Evolutionary conservation across 2,888 invertebrate genomes (phyloP).

Genomic region (Melanchra persicariae): DNA sequence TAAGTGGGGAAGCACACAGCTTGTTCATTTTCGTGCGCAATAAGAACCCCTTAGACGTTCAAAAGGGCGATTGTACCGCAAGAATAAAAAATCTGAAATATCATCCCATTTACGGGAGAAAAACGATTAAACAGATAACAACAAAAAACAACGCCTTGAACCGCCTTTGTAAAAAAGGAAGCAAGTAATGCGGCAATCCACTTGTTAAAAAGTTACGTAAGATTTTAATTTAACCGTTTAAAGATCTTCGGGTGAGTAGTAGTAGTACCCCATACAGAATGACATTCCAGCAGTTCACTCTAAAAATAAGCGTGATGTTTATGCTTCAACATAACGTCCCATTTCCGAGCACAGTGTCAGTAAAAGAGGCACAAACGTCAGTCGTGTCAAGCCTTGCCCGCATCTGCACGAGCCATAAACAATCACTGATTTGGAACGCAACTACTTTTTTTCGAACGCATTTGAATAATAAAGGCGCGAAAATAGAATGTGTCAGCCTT

Average conservation of each 20-base stretch:
- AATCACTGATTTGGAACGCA: constrained; percentile 73
- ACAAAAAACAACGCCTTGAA: constrained; percentile 48
- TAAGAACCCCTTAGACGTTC: constrained; percentile 72
- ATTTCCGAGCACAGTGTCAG: constrained; percentile 77
- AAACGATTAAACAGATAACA: constrained; percentile 73
- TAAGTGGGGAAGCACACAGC: constrained; percentile 79
- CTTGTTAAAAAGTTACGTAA: constrained; percentile 53
- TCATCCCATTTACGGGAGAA: constrained; percentile 81
- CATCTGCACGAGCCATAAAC: constrained; percentile 72
- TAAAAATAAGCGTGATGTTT: constrained; percentile 85
- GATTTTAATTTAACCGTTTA: constrained; percentile 58
- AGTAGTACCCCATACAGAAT: constrained; percentile 62
- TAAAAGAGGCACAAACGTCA: constrained; percentile 76
- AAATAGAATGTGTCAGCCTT: constrained; percentile 76
- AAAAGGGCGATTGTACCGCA: constrained; percentile 72
- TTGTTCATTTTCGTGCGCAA: constrained; percentile 77
- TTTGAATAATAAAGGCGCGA: constrained; percentile 76
- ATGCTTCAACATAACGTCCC: constrained; percentile 75
- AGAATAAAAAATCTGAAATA: constrained; percentile 74
- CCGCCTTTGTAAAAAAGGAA: constrained; percentile 21
- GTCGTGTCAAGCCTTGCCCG: constrained; percentile 73
- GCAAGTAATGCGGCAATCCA: constrained; percentile 22
- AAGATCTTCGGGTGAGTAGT: constrained; percentile 48
- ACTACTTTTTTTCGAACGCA: constrained; percentile 70
- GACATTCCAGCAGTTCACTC: constrained; percentile 76